These are phyloP conservation scores for Hirtodrosophila histrioides DNA, from an alignment of 2,888 invertebrate species.

Conservation along the genomic window DNA sequence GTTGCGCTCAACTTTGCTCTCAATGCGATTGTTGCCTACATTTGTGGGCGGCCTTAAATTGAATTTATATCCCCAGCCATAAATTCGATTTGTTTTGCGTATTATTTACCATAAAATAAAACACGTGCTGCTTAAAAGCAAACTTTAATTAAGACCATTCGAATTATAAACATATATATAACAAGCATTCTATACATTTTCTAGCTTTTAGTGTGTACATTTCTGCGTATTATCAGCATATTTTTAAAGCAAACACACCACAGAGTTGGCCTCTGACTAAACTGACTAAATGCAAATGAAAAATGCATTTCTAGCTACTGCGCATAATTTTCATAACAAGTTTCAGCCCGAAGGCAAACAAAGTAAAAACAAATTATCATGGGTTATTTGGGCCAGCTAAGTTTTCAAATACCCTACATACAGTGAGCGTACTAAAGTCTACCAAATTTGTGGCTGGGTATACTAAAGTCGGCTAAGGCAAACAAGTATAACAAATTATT, in stretches of 20 bases:
- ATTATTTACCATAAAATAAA: neutral
- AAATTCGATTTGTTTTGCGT: conserved; percentile 2
- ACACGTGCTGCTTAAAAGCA: neutral
- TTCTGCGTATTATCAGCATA: conserved; percentile 34
- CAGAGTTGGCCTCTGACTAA: neutral
- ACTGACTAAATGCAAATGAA: conserved; percentile 33
- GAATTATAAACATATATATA: conserved; percentile 5
- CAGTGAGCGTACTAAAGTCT: neutral
- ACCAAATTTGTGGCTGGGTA: too few species aligned
- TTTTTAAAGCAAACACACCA: conserved; percentile 8
- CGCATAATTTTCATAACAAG: conserved; percentile 5
- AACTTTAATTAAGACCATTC: conserved; percentile 32
- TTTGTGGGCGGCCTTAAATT: conserved; percentile 21
- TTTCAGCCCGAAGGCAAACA: conserved; percentile 3
- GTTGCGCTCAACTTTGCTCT: conserved; percentile 37
- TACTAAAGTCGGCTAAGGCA: too few species aligned
- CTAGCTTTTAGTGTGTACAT: conserved; percentile 10
- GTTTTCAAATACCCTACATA: conserved; percentile 4
- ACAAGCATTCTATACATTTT: neutral
- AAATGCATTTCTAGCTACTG: conserved; percentile 28
- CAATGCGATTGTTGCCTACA: conserved; percentile 23
- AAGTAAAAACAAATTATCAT: conserved; percentile 28
- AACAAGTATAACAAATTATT: too few species aligned
- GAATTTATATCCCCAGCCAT: conserved; percentile 18
- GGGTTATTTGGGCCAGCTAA: neutral